Base-by-base conservation (phyloP, 1,140 invertebrate genomes). In the Campoletis sonorensis region DNA sequence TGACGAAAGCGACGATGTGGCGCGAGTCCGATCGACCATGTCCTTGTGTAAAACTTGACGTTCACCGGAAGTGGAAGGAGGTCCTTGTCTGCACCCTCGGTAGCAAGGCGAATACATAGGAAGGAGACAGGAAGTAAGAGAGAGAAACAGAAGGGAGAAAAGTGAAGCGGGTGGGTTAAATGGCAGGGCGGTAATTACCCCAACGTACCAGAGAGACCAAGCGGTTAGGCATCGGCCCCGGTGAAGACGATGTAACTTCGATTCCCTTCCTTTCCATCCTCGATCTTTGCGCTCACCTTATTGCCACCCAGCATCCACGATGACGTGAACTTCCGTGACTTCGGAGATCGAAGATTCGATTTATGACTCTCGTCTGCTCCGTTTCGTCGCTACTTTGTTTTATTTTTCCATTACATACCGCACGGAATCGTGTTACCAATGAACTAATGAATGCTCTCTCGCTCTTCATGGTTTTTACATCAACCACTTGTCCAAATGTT, bases 101-200 rank as follows among this genome's bases (percentile, higher is more conserved):
- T 68, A 64, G 77, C 61, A 64, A 58, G 18, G 4, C 54, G 54
- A n/a, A 23, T 58, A 58, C 54, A 58, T 23, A 13, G 40, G 13
- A 54, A 18, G 51, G 54, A 61, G 54, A 18, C 54, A 61, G 64
- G 49, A 40, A 61, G 23, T 30, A 5, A 78, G 51, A 64, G 51
- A 76, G 73, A n/a, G 51, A 58, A 26, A 51, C 11, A 71, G 40
- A 61, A 51, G 15, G 45, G n/a, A 10, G 23, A 26, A 64, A 33
- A 79, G 13, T 30, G 13, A 5, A 16, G 37, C 18, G 64, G 75
- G 30, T 40, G 68, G 82, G 21, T 49, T 73, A 30, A 37, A 33
- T 71, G 76, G n/a, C 61, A 58, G 58, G 82, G 54, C 58, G 70
- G 72, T 77, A 75, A 77, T 72, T 81, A 80, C 45, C 72, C 68